phyloP scores from a whole-genome alignment of 2,113 vertebrate species.

The Nymphicus hollandicus region DNA sequence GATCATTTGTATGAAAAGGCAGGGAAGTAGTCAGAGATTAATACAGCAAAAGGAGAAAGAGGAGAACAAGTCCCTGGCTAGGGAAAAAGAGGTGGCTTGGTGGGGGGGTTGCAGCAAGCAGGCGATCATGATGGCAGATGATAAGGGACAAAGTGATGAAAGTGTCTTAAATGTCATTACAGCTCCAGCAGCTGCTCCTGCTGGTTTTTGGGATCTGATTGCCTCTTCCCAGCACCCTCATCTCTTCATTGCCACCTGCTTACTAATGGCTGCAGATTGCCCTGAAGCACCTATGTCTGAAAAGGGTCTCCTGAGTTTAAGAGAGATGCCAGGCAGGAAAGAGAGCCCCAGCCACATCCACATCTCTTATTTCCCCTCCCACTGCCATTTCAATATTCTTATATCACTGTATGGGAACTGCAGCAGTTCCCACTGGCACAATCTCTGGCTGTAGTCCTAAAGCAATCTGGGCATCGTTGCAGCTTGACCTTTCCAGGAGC shows the following conservation, averaged over 20 bases:
- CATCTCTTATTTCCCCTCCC: neutral
- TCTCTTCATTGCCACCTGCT: neutral
- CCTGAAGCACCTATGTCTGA: neutral
- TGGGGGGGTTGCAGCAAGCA: neutral
- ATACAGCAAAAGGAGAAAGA: neutral
- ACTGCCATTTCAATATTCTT: neutral
- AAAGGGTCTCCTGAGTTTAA: neutral
- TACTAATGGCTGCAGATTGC: neutral
- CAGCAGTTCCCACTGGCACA: neutral
- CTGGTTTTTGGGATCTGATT: rapidly evolving
- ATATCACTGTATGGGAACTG: rapidly evolving
- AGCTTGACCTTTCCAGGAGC: neutral
- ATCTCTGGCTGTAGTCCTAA: neutral
- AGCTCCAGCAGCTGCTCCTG: neutral
- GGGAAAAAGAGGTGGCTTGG: neutral
- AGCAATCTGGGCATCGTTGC: neutral
- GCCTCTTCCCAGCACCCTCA: neutral
- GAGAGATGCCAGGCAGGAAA: neutral
- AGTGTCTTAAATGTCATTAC: neutral
- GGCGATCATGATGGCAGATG: neutral
- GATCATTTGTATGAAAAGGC: neutral
- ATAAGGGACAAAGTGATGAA: neutral
- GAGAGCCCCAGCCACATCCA: neutral
- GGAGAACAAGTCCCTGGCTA: neutral
- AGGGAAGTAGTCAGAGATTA: neutral